Base-by-base conservation (phyloP, 2,888 invertebrate genomes). In the Helleia helle region DNA sequence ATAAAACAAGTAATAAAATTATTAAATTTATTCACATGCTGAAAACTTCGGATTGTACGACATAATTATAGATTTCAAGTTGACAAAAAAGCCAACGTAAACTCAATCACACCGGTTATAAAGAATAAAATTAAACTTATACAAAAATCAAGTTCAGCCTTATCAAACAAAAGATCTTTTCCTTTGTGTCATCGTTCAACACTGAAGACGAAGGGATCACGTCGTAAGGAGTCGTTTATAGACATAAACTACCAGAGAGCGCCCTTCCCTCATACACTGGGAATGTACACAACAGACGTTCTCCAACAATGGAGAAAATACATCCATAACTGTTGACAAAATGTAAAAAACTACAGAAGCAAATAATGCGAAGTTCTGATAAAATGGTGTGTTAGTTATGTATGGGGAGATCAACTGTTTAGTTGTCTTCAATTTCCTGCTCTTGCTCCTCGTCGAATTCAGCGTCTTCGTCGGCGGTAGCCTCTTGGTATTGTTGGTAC, bases 401-500 rank as follows among this genome's bases (percentile, higher is more conserved):
- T 44, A 46, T 51, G 43, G 48, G 47, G 30, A 40, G 52, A 41
- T 41, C 47, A 46, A 34, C 30, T 43, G 63, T 56, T 59, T 83
- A 84, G 72, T 84, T 81, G 63, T 90, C 90, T 57, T 91, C 91
- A 65, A 90, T 90, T 75, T 90, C 91, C 55, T 88, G 90, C 68
- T 90, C 90, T 58, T 88, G 88, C 58, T 91, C 91, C 71, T 93
- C 93, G 59, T 93, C 93, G 73, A 92, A 93, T 80, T 93, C 93
- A 0, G 91, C 91, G 65, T 93, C 93, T 68, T 93, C 93, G 61
- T 93, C 93, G 54, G 92, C 92, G 52, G 92, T 93, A 47, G 94
- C 94, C 73, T 92, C 95, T 83, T 96, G 96, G 87, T 96, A 96
- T 70, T 96, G 96, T 74, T 96, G 96, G 81, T 96, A 96, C 72